Conservation (phyloP, 2,113 vertebrate species). For the Corythornis cristatus region DNA sequence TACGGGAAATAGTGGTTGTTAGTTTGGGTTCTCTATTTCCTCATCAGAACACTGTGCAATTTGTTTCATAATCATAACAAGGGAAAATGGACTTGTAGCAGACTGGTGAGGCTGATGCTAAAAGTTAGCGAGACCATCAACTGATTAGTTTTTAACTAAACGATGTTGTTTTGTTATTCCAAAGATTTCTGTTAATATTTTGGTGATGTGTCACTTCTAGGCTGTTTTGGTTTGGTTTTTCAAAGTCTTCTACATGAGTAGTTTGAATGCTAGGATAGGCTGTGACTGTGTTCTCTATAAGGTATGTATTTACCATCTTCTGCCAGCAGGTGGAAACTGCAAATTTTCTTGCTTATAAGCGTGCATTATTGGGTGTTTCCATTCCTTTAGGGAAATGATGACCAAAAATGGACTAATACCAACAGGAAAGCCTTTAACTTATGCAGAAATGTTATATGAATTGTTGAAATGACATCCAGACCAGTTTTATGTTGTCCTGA, state of each 20-base stretch:
- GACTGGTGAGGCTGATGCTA: not conserved
- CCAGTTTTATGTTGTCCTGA: not conserved
- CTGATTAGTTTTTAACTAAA: not conserved
- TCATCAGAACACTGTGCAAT: conserved; percentile 32
- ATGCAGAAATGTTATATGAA: not conserved
- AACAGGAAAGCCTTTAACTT: not conserved
- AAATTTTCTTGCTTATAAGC: not conserved
- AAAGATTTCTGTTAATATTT: not conserved
- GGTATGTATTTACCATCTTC: not conserved
- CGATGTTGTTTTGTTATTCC: not conserved
- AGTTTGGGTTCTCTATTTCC: conserved; percentile 43
- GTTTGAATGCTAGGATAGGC: not conserved
- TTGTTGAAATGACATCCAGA: not conserved
- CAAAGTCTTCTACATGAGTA: not conserved
- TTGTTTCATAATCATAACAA: conserved; percentile 46
- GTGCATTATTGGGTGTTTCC: not conserved
- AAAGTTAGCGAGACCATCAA: not conserved
- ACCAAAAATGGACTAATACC: too few species aligned
- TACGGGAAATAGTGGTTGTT: conserved; percentile 44
- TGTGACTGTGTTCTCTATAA: not conserved
- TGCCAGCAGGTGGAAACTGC: conserved; percentile 49
- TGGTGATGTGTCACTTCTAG: not conserved
- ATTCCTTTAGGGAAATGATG: not conserved
- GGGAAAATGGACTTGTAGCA: not conserved
- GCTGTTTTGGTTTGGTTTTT: not conserved